Conservation (phyloP, 2,888 invertebrate genomes). For the Phragmatobia fuliginosa region DNA sequence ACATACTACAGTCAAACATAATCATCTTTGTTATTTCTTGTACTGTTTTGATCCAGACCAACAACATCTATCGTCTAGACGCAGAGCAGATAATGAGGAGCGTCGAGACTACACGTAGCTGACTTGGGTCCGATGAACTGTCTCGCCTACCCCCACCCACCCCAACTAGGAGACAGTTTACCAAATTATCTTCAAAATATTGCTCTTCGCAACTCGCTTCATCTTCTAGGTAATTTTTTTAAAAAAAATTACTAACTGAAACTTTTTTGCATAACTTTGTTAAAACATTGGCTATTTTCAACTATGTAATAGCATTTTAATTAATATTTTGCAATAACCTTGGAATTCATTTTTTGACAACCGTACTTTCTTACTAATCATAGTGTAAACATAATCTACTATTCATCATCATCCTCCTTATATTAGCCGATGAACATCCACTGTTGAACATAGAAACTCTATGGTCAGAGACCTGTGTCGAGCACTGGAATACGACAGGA, state of each 20-base stretch:
- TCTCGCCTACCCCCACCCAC: constrained; percentile 59
- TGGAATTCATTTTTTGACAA: not conserved
- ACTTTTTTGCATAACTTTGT: too few species aligned
- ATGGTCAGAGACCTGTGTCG: too few species aligned
- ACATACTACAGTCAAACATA: not conserved
- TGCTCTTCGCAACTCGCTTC: constrained; percentile 2
- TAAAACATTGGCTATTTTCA: not conserved
- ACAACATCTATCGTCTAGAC: constrained; percentile 63
- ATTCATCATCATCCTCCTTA: not conserved
- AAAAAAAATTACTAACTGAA: not conserved
- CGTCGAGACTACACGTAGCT: constrained; percentile 49
- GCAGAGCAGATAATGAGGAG: constrained; percentile 61
- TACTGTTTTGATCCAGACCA: constrained; percentile 34
- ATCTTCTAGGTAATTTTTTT: not conserved
- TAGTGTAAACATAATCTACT: not conserved
- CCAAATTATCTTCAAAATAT: constrained; percentile 39
- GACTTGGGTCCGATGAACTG: constrained; percentile 78
- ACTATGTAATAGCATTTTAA: not conserved
- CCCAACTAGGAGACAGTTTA: constrained; percentile 31
- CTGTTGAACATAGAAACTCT: too few species aligned
- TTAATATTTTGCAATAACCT: not conserved
- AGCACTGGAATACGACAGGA: too few species aligned
- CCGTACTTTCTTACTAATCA: not conserved
- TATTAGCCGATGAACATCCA: too few species aligned
- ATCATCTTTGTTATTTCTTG: not conserved